A percentile compares a stretch with the other conserved stretches of the same genome.
phyloP scores from a whole-genome alignment of 1,140 invertebrate genomes.

The Formica exsecta region DNA sequence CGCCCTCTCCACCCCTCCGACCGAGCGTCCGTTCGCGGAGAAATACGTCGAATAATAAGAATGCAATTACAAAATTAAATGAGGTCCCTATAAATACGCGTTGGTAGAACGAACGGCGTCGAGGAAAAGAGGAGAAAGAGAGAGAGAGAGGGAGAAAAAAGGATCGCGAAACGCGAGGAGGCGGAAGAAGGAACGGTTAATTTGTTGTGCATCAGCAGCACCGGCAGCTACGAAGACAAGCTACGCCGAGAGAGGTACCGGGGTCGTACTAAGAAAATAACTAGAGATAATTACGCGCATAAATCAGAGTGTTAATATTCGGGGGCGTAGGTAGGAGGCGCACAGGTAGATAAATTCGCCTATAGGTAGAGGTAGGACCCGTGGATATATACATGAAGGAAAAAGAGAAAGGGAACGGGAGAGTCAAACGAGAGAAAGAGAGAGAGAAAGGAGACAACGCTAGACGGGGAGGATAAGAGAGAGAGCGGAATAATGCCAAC shows the following conservation, averaged over 20 bases:
- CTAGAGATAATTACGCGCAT: conserved; percentile 86
- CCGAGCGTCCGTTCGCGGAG: neutral
- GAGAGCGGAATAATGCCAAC: conserved; percentile 81
- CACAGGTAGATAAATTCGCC: conserved; percentile 68
- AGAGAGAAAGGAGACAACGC: conserved; percentile 18
- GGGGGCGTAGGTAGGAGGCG: conserved; percentile 83
- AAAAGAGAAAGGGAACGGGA: conserved; percentile 36
- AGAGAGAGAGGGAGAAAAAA: neutral
- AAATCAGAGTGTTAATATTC: conserved; percentile 86
- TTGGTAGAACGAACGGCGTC: neutral
- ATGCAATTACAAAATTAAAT: conserved; percentile 72
- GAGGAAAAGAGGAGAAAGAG: neutral
- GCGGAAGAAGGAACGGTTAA: conserved; percentile 80
- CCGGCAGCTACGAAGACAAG: conserved; percentile 79
- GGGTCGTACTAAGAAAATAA: conserved; percentile 81
- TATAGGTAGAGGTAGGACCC: conserved; percentile 61
- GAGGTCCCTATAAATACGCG: conserved; percentile 79
- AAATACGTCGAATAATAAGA: conserved; percentile 69
- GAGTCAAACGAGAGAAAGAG: neutral
- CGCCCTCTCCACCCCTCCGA: conserved; percentile 18
- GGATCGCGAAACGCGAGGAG: conserved; percentile 44
- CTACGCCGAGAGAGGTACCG: conserved; percentile 63
- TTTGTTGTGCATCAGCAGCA: conserved; percentile 82
- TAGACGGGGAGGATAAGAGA: conserved; percentile 28
- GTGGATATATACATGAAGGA: conserved; percentile 35